Conservation (phyloP, 2,797 vertebrate species). For the Emydoidea blandingii region DNA sequence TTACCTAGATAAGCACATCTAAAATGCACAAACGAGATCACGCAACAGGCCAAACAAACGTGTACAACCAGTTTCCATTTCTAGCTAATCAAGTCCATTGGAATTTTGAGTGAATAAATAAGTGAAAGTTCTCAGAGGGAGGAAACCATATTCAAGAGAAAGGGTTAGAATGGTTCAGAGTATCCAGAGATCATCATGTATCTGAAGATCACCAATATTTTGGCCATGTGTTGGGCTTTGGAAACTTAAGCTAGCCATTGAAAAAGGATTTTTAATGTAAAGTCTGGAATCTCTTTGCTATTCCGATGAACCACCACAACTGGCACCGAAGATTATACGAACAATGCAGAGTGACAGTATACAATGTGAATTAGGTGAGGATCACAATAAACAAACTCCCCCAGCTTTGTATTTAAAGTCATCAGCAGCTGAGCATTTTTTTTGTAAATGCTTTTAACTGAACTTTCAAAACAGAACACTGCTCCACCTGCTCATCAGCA, state of each 20-base stretch:
- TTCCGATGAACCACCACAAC: neutral
- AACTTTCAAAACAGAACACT: neutral
- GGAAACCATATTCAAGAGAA: neutral
- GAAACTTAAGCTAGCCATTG: neutral
- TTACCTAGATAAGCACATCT: neutral
- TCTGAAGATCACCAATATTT: neutral
- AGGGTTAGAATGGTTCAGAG: too few relatives aligned
- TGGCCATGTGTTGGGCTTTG: neutral
- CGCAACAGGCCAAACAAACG: neutral
- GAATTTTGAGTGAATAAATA: neutral
- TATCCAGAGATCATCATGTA: neutral
- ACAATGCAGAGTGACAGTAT: neutral
- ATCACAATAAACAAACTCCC: rapidly evolving
- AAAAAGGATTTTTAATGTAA: neutral
- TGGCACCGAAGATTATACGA: neutral
- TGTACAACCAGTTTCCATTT: rapidly evolving
- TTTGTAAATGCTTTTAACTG: neutral
- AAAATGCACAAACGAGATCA: neutral
- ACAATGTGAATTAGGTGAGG: rapidly evolving
- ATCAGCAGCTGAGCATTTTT: neutral
- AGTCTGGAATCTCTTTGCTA: rapidly evolving
- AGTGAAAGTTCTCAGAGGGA: neutral
- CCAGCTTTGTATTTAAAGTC: neutral
- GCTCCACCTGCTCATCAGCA: neutral
- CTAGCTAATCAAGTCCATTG: neutral